Conservation (phyloP, 2,113 vertebrate species). For the Stomatorhinus ivindoensis region DNA sequence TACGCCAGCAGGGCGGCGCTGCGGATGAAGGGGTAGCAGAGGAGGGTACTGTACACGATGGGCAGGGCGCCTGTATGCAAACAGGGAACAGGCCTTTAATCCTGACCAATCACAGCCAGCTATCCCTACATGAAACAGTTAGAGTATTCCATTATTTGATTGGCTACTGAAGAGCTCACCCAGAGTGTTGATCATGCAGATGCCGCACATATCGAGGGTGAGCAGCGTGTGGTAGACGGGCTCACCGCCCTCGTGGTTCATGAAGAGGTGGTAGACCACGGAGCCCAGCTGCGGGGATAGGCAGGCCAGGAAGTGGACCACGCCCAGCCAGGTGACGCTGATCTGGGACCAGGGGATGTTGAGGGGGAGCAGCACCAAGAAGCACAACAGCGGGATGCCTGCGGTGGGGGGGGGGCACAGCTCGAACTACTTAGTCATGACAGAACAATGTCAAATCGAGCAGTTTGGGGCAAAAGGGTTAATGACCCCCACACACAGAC, state of each 20-base stretch:
- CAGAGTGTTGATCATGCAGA: constrained; percentile 85
- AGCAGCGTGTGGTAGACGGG: constrained; percentile 78
- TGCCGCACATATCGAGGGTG: constrained; percentile 84
- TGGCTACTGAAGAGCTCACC: constrained; percentile 46
- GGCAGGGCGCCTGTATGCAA: constrained; percentile 71
- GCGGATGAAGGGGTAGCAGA: constrained; percentile 74
- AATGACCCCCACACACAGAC: neutral
- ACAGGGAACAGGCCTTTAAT: neutral
- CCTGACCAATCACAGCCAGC: neutral
- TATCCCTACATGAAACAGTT: neutral
- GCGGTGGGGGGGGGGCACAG: constrained; percentile 27
- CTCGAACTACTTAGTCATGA: neutral
- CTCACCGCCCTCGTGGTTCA: constrained; percentile 83
- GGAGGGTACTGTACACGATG: constrained; percentile 82
- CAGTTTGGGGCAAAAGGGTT: neutral
- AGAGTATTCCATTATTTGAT: neutral
- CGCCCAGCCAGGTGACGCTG: constrained; percentile 78
- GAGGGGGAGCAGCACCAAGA: constrained; percentile 80
- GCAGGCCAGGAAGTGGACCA: constrained; percentile 84
- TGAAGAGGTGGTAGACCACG: constrained; percentile 84
- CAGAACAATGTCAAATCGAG: neutral
- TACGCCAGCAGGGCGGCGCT: constrained; percentile 73
- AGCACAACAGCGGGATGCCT: constrained; percentile 82
- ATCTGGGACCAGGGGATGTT: constrained; percentile 87
- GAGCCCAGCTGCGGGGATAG: constrained; percentile 80